Percentiles rank a stretch among this genome's conserved stretches.
These are phyloP conservation scores for Perithous albicinctus DNA, from an alignment of 2,888 invertebrate genomes.

Conservation along the genomic window DNA sequence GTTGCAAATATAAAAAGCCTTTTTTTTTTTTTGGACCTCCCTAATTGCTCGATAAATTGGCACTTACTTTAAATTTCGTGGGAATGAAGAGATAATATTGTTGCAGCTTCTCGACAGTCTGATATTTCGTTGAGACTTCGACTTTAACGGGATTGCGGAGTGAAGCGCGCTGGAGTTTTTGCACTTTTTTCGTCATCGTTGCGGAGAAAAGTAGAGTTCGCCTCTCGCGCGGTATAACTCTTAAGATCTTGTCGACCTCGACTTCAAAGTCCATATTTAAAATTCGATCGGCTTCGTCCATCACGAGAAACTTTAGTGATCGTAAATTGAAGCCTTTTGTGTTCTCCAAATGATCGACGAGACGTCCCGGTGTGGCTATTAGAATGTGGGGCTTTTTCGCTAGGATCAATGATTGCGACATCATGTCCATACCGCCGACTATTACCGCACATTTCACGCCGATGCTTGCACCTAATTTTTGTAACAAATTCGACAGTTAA, in stretches of 20 bases:
- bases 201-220: constrained; percentile 98
- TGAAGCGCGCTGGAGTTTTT: constrained; percentile 98
- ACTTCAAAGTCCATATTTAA: constrained; percentile 99
- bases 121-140: constrained; percentile 98
- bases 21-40: too few relatives aligned
- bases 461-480: constrained; percentile 90
- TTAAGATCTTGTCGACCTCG: constrained; percentile 98
- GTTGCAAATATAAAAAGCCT: too few relatives aligned
- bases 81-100: constrained; percentile 98
- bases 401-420: constrained; percentile 94
- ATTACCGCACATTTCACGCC: constrained; percentile 98
- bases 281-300: constrained; percentile 99
- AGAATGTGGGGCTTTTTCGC: constrained; percentile 99
- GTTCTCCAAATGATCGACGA: constrained; percentile 98
- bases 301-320: constrained; percentile 95
- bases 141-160: constrained; percentile 97
- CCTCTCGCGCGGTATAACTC: constrained; percentile 95
- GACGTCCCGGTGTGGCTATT: constrained; percentile 97
- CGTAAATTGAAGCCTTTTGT: constrained; percentile 98
- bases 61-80: constrained; percentile 94
- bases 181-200: constrained; percentile 99
- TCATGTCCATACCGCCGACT: constrained; percentile 99
- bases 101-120: constrained; percentile 98
- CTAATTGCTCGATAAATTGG: background rate
- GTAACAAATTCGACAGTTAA: too few relatives aligned